Conservation (phyloP, 2,888 invertebrate species). For the Pandemis corylana region DNA sequence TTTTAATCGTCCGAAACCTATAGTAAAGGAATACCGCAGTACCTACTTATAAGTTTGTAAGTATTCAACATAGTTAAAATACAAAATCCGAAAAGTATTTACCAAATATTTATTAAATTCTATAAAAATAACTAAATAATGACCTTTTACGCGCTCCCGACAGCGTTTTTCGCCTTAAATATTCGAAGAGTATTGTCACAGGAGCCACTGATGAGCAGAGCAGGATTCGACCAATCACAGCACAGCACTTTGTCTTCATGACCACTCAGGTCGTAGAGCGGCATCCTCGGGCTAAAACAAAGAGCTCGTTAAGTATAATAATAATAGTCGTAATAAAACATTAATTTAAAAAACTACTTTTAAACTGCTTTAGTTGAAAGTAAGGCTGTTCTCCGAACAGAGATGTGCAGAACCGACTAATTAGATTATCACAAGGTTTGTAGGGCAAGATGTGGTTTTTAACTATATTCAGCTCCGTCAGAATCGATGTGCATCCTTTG, state of each 20-base stretch:
- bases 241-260: constrained; percentile 97
- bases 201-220: constrained; percentile 95
- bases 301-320: neutral
- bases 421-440: too few relatives aligned
- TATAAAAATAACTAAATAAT: constrained; percentile 11
- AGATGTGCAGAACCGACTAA: too few relatives aligned
- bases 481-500: too few relatives aligned
- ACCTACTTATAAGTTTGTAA: neutral
- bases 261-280: constrained; percentile 96
- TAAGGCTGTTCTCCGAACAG: too few relatives aligned
- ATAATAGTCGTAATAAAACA: neutral
- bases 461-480: too few relatives aligned
- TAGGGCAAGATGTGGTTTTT: too few relatives aligned
- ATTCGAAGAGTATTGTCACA: constrained; percentile 97
- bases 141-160: constrained; percentile 55
- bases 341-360: neutral
- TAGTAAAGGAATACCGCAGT: neutral
- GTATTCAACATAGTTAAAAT: neutral
- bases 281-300: constrained; percentile 91
- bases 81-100: constrained; percentile 3
- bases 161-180: constrained; percentile 87
- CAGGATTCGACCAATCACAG: constrained; percentile 96
- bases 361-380: neutral
- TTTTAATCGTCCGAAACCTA: neutral
- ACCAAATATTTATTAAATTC: constrained; percentile 5